A percentile compares a stretch with the other conserved stretches of the same genome.
phyloP scores from a whole-genome alignment of 2,888 invertebrate species.

The Drosophila robusta region DNA sequence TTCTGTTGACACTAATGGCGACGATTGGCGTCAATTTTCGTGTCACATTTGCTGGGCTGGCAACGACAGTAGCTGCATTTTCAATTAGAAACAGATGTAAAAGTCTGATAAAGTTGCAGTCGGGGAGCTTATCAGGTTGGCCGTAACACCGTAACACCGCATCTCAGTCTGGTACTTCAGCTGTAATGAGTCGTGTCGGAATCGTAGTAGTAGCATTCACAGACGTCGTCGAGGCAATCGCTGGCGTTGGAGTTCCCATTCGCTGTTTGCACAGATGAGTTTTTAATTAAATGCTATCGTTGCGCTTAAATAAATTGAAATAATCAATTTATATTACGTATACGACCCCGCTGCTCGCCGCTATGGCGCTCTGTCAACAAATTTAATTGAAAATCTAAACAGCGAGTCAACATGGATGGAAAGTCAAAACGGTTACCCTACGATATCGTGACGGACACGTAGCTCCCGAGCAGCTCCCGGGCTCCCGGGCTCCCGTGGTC shows the following conservation, averaged over 20 bases:
- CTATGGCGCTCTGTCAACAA: constrained; percentile 68
- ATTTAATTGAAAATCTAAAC: constrained; percentile 82
- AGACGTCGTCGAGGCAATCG: constrained; percentile 1
- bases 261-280: constrained; percentile 75
- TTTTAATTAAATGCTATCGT: constrained; percentile 78
- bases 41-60: constrained; percentile 49
- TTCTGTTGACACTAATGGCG: constrained; percentile 78
- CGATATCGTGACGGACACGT: constrained; percentile 45
- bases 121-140: constrained; percentile 46
- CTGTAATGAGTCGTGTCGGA: constrained; percentile 76
- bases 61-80: constrained; percentile 82
- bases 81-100: constrained; percentile 84
- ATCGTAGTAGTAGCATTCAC: constrained; percentile 2
- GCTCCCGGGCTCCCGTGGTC: neutral
- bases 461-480: neutral
- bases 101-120: constrained; percentile 69
- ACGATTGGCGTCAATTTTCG: constrained; percentile 82
- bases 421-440: constrained; percentile 59
- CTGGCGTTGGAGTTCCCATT: constrained; percentile 6
- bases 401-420: constrained; percentile 72
- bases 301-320: constrained; percentile 78
- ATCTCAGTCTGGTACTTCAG: constrained; percentile 66
- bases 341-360: constrained; percentile 41
- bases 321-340: constrained; percentile 79
- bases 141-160: constrained; percentile 26